Evolutionary conservation across 2,888 invertebrate species (phyloP).

Genomic region (Troides helena): DNA sequence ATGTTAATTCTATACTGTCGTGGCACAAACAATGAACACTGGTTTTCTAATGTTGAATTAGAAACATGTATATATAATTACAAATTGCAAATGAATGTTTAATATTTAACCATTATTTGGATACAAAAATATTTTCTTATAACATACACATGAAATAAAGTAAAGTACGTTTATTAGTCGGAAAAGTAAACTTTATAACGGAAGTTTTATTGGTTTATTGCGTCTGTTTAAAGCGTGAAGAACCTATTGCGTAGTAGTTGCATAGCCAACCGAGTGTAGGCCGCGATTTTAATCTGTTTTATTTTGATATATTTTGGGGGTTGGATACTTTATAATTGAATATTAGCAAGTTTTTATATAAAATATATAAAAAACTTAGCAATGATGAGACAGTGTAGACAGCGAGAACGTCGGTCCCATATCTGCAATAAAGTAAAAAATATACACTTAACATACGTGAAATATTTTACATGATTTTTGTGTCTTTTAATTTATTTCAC

Average conservation of each 20-base stretch:
- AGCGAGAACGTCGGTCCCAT: neutral
- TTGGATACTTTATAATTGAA: no score
- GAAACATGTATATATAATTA: no score
- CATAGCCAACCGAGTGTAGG: slow-evolving; percentile 15
- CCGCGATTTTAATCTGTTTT: slow-evolving; percentile 10
- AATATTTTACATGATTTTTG: neutral
- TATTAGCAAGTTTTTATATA: no score
- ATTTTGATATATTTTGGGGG: no score
- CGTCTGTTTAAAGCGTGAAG: slow-evolving; percentile 28
- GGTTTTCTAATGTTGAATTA: no score
- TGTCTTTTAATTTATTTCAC: no score
- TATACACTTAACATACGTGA: neutral
- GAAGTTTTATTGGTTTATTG: slow-evolving; percentile 29
- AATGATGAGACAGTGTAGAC: no score
- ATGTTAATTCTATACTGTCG: no score
- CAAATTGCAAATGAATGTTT: neutral
- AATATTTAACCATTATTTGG: neutral
- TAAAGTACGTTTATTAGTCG: slow-evolving; percentile 19
- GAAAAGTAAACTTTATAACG: slow-evolving; percentile 27
- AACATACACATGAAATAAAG: neutral
- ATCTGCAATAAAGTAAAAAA: neutral
- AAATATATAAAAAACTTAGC: no score
- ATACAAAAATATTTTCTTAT: neutral
- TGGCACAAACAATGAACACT: no score
- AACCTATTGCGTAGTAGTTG: slow-evolving; percentile 21